phyloP scores from a whole-genome alignment of 2,113 vertebrate species.

The Rhodinocichla rosea region DNA sequence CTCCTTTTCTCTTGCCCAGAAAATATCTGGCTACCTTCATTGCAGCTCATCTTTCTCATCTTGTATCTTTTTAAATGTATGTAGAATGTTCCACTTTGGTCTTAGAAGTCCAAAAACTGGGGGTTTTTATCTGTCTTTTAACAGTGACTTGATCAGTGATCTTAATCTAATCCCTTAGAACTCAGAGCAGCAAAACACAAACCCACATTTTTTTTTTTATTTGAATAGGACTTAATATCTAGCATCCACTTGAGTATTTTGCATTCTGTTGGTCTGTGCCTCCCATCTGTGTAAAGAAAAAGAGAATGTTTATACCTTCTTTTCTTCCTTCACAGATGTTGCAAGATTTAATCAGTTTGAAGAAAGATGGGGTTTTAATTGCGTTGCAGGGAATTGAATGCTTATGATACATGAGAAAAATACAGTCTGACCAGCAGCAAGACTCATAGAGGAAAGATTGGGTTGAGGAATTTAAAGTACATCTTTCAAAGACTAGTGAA shows the following conservation, averaged over 20 bases:
- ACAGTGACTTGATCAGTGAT: not conserved
- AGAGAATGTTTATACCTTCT: constrained; percentile 6
- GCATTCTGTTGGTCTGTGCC: not conserved
- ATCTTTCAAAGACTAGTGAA: not conserved
- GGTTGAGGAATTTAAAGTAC: not conserved
- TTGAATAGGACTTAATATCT: not conserved
- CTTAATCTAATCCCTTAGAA: not conserved
- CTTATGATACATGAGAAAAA: not conserved
- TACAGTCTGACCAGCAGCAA: not conserved
- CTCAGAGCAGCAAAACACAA: not conserved
- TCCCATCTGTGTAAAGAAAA: constrained; percentile 30
- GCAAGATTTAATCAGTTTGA: constrained; percentile 31
- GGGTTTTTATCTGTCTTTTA: not conserved
- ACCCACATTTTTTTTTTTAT: not conserved
- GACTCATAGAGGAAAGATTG: not conserved
- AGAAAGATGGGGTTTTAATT: constrained; percentile 33
- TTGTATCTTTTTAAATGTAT: not conserved
- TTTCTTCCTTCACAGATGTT: constrained; percentile 36
- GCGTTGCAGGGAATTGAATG: not conserved
- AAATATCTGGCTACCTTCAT: not conserved
- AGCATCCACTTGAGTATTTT: not conserved
- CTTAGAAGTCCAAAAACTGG: not conserved
- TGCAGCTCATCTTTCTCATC: not conserved
- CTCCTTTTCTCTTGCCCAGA: not conserved
- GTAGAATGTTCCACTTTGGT: not conserved